phyloP scores from a whole-genome alignment of 2,113 vertebrate genomes.

The Notothenia coriiceps region DNA sequence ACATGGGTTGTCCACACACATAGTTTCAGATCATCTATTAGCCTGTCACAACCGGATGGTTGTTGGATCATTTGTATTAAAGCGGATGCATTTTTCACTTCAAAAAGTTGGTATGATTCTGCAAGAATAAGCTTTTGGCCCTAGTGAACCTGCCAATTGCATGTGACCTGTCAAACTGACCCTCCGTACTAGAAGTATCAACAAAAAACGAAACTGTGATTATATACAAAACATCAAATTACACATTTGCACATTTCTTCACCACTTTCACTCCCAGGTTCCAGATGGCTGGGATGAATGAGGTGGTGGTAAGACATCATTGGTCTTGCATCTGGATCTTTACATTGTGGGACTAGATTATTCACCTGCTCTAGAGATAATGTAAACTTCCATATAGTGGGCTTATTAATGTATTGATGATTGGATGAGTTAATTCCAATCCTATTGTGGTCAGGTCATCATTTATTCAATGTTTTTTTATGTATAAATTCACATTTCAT shows the following conservation, averaged over 20 bases:
- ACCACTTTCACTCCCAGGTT: background rate
- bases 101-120: constrained; percentile 4
- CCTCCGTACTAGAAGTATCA: background rate
- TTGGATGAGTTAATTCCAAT: background rate
- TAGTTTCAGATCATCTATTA: background rate
- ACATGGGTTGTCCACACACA: background rate
- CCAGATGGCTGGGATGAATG: background rate
- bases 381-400: constrained; percentile 26
- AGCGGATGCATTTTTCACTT: background rate
- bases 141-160: background rate
- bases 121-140: background rate
- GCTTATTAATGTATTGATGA: background rate
- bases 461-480: background rate
- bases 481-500: background rate
- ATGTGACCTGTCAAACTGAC: background rate
- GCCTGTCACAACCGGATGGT: background rate
- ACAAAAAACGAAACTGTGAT: background rate
- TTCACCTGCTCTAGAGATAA: background rate
- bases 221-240: background rate
- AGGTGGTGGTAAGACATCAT: background rate
- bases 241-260: background rate
- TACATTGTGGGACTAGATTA: no score
- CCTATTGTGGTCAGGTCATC: background rate
- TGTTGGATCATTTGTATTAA: background rate
- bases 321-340: no score